These are phyloP conservation scores for Anhinga rufa DNA, from an alignment of 2,113 vertebrate genomes.

Conservation along the genomic window DNA sequence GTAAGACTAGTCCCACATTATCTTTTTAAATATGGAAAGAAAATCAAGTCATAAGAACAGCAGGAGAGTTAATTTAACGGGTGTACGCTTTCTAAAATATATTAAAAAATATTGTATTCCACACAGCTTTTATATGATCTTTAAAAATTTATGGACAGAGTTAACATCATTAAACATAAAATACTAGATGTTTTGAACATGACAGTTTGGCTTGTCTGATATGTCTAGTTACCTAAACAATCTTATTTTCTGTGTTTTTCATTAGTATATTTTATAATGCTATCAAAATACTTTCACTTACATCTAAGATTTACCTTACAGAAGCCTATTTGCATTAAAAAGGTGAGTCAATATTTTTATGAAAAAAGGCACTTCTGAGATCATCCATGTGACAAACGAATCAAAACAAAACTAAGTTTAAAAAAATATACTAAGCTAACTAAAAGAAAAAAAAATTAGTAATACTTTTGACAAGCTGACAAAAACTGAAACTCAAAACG, in stretches of 20 bases:
- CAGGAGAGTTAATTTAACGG: background rate
- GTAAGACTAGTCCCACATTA: background rate
- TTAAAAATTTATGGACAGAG: background rate
- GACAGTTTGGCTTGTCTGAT: background rate
- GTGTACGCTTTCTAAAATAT: background rate
- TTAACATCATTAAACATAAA: background rate
- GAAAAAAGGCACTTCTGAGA: background rate
- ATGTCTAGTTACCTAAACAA: background rate
- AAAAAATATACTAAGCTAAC: background rate
- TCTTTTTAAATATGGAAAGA: background rate
- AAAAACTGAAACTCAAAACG: background rate
- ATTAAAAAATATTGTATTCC: background rate
- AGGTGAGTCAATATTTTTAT: background rate
- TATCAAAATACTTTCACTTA: background rate
- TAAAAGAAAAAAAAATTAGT: background rate
- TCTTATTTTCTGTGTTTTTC: background rate
- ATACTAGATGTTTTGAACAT: background rate
- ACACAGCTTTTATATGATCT: background rate
- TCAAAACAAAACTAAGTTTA: background rate
- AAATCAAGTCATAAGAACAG: background rate
- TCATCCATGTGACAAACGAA: background rate
- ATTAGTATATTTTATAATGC: background rate
- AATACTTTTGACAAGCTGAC: background rate
- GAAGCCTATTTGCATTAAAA: background rate
- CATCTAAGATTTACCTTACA: background rate